Evolutionary conservation across 2,113 vertebrate genomes (phyloP), one percentile per base, ranked within the genome.

Genomic region (Microcebus lehilahytsara): DNA sequence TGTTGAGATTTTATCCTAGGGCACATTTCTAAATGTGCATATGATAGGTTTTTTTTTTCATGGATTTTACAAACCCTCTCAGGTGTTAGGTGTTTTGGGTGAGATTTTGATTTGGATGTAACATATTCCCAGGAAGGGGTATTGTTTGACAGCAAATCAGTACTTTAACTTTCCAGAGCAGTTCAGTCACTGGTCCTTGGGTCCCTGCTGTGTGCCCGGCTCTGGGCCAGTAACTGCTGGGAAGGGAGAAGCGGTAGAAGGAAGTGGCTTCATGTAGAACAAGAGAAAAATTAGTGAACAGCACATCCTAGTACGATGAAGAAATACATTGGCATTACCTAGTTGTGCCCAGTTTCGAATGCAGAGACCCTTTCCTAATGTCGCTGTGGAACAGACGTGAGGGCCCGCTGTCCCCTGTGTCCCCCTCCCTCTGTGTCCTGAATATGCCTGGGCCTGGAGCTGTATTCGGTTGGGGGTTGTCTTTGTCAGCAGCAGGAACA

Each of bases 1-100:
- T 74, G 37, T 96, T 90, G 90, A 92, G 89, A 92, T 94, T 97
- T 97, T 89, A 84, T 53, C 80, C 20, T 75, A 2, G 42, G 56
- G 32, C 30, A 17, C 32, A 62, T 89, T 92, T 72, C 74, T n/a
- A 12, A 75, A 40, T 85, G 22, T 51, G 23, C 4, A 0, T 3
- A 0, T 67, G 23, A 27, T 83, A 30, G 9, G 27, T 72, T 1
- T 62, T 17, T 62, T 17, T 49, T 74, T 49, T 20, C 16, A 5
- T 67, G 69, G 62, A 10, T 46, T 77, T 91, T 42, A 46, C n/a
- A 46, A 34, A 13, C 60, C 46, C 5, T 80, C 46, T 9, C 3
- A 64, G 60, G 6, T 64, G 2, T 79, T 51, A 42, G 58, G 8
- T 40, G 7, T 53, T 77, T 20, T 51, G 27, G 74, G 62, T 53